Percentiles rank a stretch among this genome's conserved stretches.
phyloP scores from a whole-genome alignment of 2,797 vertebrate species.

The Syngnathus rostellatus region DNA sequence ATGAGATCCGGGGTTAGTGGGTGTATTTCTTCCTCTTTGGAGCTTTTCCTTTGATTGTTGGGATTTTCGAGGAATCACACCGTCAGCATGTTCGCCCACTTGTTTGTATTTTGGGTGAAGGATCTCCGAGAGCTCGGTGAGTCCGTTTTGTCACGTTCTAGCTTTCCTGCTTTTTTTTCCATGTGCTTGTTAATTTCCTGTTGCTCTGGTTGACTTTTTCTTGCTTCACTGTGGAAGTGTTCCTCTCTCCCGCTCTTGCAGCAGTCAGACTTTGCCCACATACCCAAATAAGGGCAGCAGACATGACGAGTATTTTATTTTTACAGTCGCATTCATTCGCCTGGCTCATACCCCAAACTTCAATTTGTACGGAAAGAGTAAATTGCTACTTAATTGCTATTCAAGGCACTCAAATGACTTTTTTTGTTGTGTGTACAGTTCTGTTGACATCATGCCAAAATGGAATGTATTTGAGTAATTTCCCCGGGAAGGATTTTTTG shows the following conservation, averaged over 20 bases:
- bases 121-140: slow-evolving; percentile 46
- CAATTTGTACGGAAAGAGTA: background rate
- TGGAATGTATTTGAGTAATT: background rate
- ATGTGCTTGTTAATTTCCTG: slow-evolving; percentile 8
- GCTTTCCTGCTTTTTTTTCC: background rate
- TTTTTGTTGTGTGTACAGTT: background rate
- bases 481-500: background rate
- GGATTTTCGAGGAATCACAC: slow-evolving; percentile 47
- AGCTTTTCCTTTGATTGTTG: slow-evolving; percentile 60
- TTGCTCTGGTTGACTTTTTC: slow-evolving; percentile 4
- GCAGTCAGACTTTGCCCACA: slow-evolving; percentile 35
- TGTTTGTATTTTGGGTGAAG: slow-evolving; percentile 23
- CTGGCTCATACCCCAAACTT: background rate
- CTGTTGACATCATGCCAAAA: background rate
- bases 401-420: background rate
- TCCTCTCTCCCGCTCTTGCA: slow-evolving; percentile 10
- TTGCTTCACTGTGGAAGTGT: background rate
- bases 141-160: slow-evolving; percentile 26
- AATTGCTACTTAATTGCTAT: background rate
- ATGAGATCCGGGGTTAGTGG: slow-evolving; percentile 31
- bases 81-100: slow-evolving; percentile 46
- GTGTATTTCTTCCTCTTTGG: slow-evolving; percentile 10
- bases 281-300: slow-evolving; percentile 66
- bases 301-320: slow-evolving; percentile 25
- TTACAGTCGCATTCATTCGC: slow-evolving; percentile 8